Evolutionary conservation across 1,140 invertebrate genomes (phyloP), one percentile per base, ranked within the genome.

Genomic region (Acromyrmex echinatior): DNA sequence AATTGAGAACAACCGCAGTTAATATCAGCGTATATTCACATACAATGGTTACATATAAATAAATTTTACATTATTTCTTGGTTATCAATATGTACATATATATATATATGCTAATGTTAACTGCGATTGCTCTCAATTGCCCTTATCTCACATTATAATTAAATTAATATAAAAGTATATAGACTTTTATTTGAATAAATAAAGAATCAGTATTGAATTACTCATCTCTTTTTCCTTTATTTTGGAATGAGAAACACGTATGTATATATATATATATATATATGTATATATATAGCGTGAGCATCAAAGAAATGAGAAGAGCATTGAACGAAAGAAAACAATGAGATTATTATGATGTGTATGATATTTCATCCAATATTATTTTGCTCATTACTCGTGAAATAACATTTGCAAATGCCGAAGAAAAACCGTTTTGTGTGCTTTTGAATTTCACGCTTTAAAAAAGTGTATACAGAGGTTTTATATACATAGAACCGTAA

Each of bases 291-390:
- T 45, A 45, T 6, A 16, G n/a, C 18, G 10, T n/a, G 7, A 12
- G 16, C n/a, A 3, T 60, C 56, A 28, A 39, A 78, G 25, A 28
- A 78, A 18, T 10, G 74, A 14, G 16, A 78, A 25, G 3, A 21
- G 35, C 74, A 12, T 78, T 78, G 1, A 10, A 28, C 16, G 21
- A 9, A 49, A 45, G 39, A 49, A 63, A 63, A 39, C 35, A n/a
- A 66, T 16, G 10, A 21, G 18, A 65, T 78, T 78, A 62, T 63
- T 78, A 62, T 3, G 9, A 10, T 1, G 60, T 2, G 60, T 78
- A 78, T 28, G 76, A 63, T 35, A 65, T 66, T 65, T 53, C 45
- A 65, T 65, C 45, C 77, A 16, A 79, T 51, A 79, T 66, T 18
- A 35, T 25, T 65, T 78, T 25, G 18, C 45, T 28, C 35, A 16